These are phyloP conservation scores for Dermolepida albohirtum DNA, from an alignment of 2,888 invertebrate genomes.

Conservation along the genomic window DNA sequence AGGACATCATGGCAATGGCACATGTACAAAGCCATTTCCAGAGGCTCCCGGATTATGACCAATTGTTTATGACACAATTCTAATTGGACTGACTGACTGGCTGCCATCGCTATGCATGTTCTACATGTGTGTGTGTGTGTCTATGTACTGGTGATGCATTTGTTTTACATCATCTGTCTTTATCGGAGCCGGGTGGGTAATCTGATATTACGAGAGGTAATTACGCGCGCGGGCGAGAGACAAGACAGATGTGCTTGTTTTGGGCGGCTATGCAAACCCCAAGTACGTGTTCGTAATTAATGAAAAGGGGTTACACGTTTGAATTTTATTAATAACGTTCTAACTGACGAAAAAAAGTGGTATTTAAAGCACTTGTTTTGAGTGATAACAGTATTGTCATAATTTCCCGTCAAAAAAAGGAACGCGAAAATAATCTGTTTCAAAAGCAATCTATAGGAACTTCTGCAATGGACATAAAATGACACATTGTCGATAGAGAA, in stretches of 20 bases:
- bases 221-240: conserved; percentile 18
- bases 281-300: conserved; percentile 36
- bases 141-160: conserved; percentile 26
- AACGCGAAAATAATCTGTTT: no score
- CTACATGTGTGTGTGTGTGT: neutral
- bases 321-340: conserved; percentile 14
- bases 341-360: neutral
- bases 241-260: conserved; percentile 37
- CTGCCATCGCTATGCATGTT: conserved; percentile 13
- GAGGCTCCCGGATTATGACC: conserved; percentile 61
- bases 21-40: conserved; percentile 59
- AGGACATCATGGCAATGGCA: conserved; percentile 50
- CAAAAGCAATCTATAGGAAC: no score
- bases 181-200: conserved; percentile 52
- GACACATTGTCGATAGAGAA: no score
- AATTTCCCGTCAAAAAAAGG: no score
- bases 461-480: no score
- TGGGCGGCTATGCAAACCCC: conserved; percentile 23
- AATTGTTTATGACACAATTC: conserved; percentile 64
- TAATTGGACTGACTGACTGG: conserved; percentile 55
- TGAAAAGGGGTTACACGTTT: conserved; percentile 11
- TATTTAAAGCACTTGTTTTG: neutral
- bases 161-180: conserved; percentile 45
- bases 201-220: conserved; percentile 47
- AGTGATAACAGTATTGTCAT: no score